These are phyloP conservation scores for Acipenser ruthenus DNA, from an alignment of 2,797 vertebrate genomes.

Conservation along the genomic window DNA sequence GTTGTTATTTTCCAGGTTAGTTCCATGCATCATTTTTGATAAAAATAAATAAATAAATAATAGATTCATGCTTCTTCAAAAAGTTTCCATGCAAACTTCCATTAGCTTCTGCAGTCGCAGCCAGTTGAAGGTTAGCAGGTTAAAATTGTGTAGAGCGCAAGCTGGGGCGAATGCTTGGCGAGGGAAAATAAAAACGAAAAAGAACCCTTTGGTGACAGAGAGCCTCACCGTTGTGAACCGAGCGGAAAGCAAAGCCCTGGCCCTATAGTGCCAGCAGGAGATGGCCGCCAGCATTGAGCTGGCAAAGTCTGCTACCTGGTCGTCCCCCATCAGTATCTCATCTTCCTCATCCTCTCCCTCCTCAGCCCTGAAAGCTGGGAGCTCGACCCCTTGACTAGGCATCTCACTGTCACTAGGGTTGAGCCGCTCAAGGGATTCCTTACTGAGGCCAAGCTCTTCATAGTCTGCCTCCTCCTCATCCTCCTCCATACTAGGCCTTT, in stretches of 20 bases:
- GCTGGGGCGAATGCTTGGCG: not conserved
- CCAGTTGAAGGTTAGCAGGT: too few relatives aligned
- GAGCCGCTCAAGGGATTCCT: conserved; percentile 51
- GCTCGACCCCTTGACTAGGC: conserved; percentile 40
- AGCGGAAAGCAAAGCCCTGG: conserved; percentile 87
- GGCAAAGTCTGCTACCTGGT: conserved; percentile 83
- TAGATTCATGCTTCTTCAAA: too few relatives aligned
- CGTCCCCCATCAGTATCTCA: conserved; percentile 72
- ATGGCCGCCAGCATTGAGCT: conserved; percentile 82
- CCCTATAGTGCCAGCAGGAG: conserved; percentile 89
- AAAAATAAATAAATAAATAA: too few relatives aligned
- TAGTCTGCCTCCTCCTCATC: conserved; percentile 32
- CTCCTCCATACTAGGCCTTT: conserved; percentile 41
- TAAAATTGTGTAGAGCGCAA: not conserved
- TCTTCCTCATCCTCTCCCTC: conserved; percentile 60
- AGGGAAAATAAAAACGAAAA: conserved; percentile 16
- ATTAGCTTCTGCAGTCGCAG: too few relatives aligned
- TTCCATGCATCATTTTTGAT: too few relatives aligned
- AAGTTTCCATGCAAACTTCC: too few relatives aligned
- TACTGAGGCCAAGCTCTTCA: conserved; percentile 42
- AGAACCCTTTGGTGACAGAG: conserved; percentile 52
- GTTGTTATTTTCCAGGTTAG: too few relatives aligned
- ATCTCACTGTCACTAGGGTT: conserved; percentile 42
- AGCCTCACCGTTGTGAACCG: conserved; percentile 85
- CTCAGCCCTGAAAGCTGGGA: conserved; percentile 42